Percentiles rank a stretch among this genome's conserved stretches.
phyloP scores from a whole-genome alignment of 2,888 invertebrate genomes.

The Balanococcus diminutus region DNA sequence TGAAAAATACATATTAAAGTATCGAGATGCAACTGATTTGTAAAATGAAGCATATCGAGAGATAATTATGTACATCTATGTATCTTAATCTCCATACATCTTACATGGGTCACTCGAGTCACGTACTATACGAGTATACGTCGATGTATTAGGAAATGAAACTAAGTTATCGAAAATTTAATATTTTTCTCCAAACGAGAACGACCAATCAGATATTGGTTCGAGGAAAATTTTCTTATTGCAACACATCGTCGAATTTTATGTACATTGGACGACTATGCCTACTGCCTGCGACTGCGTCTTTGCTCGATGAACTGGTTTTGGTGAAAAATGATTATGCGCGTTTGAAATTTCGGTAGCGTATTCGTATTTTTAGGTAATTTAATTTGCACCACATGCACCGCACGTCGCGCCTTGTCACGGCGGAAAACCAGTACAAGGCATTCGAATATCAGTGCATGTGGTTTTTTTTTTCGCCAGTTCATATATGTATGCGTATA shows the following conservation, averaged over 20 bases:
- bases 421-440: not conserved
- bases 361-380: not conserved
- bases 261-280: too few relatives aligned
- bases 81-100: not conserved
- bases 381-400: not conserved
- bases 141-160: not conserved
- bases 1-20: not conserved
- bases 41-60: not conserved
- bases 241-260: not conserved
- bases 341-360: constrained; percentile 5
- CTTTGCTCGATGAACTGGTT: constrained; percentile 14
- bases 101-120: not conserved
- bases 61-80: not conserved
- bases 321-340: constrained; percentile 1
- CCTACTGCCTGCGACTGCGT: not conserved
- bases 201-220: not conserved
- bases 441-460: constrained; percentile 25
- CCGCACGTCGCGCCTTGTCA: not conserved
- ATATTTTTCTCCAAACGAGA: not conserved
- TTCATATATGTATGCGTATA: not conserved
- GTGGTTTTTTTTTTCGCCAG: not conserved
- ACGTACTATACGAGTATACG: too few relatives aligned
- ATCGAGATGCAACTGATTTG: not conserved
- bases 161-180: not conserved
- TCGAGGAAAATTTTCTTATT: not conserved